Percentiles rank a stretch among this genome's conserved stretches.
These are phyloP conservation scores for Morone chrysops DNA, from an alignment of 2,113 vertebrate genomes.

Conservation along the genomic window DNA sequence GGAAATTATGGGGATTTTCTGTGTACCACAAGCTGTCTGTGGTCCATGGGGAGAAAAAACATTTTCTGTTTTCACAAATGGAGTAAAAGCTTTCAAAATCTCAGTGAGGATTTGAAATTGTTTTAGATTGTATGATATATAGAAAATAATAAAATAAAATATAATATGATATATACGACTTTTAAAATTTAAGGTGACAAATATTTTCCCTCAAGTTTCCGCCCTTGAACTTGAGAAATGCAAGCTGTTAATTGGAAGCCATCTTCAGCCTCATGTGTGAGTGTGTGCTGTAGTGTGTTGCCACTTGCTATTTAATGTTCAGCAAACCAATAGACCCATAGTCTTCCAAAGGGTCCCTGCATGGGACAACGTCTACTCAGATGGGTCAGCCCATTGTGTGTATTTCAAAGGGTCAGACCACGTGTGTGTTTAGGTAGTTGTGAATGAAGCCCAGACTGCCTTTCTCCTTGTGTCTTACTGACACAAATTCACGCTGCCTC, in stretches of 20 bases:
- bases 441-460: constrained; percentile 43
- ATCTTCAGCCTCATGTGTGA: background rate
- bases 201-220: constrained; percentile 5
- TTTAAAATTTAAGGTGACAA: background rate
- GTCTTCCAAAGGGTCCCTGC: background rate
- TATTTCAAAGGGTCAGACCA: background rate
- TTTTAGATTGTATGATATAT: no score
- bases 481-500: constrained; percentile 59
- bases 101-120: background rate
- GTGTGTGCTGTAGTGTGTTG: background rate
- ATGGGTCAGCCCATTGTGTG: background rate
- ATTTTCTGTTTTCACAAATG: background rate
- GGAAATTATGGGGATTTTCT: background rate
- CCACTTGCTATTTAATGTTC: constrained; percentile 20
- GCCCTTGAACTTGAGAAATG: constrained; percentile 30
- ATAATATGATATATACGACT: background rate
- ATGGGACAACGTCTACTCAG: background rate
- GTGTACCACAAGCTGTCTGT: background rate
- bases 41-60: background rate
- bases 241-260: constrained; percentile 24
- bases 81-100: background rate
- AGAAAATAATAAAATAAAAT: no score
- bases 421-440: constrained; percentile 7
- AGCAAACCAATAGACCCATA: background rate
- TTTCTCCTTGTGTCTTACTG: constrained; percentile 57